These are phyloP conservation scores for Harpagifer antarcticus DNA, from an alignment of 2,797 vertebrate species.

Conservation along the genomic window DNA sequence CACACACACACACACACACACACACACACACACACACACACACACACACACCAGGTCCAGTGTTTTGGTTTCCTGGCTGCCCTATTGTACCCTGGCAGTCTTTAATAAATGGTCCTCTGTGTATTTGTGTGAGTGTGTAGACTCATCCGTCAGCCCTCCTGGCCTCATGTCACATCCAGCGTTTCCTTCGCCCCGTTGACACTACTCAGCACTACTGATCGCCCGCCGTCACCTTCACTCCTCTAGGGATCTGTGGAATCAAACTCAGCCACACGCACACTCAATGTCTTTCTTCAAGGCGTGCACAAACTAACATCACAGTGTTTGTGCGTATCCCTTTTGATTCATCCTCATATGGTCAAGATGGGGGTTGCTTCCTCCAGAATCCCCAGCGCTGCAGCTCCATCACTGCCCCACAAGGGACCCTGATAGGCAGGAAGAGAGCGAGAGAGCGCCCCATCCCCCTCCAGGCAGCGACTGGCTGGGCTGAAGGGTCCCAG, in stretches of 20 bases:
- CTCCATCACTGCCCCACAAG: constrained; percentile 59
- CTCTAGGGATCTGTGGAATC: constrained; percentile 64
- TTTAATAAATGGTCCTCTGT: constrained; percentile 83
- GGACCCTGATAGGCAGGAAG: constrained; percentile 65
- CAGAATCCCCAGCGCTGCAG: constrained; percentile 58
- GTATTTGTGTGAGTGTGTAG: constrained; percentile 71
- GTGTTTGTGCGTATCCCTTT: constrained; percentile 35
- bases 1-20: constrained; percentile 23
- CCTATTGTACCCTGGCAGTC: constrained; percentile 79
- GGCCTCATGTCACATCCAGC: constrained; percentile 77
- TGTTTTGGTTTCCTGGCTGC: constrained; percentile 82
- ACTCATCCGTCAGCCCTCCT: constrained; percentile 76
- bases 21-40: constrained; percentile 44
- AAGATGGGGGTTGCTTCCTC: constrained; percentile 63
- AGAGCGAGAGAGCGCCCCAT: constrained; percentile 66
- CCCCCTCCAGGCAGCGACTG: constrained; percentile 71
- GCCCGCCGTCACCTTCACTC: constrained; percentile 74
- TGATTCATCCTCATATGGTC: constrained; percentile 54
- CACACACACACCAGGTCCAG: constrained; percentile 69
- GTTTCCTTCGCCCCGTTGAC: constrained; percentile 74
- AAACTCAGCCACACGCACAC: constrained; percentile 34
- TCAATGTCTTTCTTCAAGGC: constrained; percentile 12
- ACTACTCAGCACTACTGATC: constrained; percentile 82
- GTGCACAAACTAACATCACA: constrained; percentile 25
- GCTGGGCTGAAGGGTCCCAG: constrained; percentile 82